Percentiles rank a stretch among this genome's conserved stretches.
Conservation (phyloP, 2,888 invertebrate genomes). For the Xestia ashworthii region DNA sequence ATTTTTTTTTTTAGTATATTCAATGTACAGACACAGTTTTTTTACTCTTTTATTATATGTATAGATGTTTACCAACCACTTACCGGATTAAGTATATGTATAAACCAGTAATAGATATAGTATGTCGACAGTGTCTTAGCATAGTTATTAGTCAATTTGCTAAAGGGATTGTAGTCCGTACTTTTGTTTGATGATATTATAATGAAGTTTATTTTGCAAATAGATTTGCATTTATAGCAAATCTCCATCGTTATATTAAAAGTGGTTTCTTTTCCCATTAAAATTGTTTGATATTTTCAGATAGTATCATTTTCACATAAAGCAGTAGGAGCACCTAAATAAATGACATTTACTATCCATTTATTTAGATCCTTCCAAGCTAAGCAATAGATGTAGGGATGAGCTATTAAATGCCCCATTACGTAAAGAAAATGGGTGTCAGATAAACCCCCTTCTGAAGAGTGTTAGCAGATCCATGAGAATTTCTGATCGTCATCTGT, state of each 20-base stretch:
- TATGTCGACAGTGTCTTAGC: background rate
- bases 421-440: too few relatives aligned
- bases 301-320: too few relatives aligned
- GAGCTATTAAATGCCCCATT: too few relatives aligned
- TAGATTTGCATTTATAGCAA: background rate
- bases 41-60: too few relatives aligned
- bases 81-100: conserved; percentile 40
- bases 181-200: background rate
- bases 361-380: too few relatives aligned
- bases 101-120: background rate
- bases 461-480: background rate
- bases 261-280: background rate
- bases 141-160: conserved; percentile 25
- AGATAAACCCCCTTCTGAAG: background rate
- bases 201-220: conserved; percentile 8
- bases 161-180: background rate
- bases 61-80: conserved; percentile 48
- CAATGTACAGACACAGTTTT: too few relatives aligned
- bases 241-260: background rate
- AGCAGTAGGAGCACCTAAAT: too few relatives aligned
- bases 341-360: too few relatives aligned
- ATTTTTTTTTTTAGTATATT: too few relatives aligned
- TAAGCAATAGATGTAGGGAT: too few relatives aligned
- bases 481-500: background rate
- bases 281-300: too few relatives aligned